Evolutionary conservation across 2,888 invertebrate species (phyloP).

Genomic region (Cheilosia vernalis): DNA sequence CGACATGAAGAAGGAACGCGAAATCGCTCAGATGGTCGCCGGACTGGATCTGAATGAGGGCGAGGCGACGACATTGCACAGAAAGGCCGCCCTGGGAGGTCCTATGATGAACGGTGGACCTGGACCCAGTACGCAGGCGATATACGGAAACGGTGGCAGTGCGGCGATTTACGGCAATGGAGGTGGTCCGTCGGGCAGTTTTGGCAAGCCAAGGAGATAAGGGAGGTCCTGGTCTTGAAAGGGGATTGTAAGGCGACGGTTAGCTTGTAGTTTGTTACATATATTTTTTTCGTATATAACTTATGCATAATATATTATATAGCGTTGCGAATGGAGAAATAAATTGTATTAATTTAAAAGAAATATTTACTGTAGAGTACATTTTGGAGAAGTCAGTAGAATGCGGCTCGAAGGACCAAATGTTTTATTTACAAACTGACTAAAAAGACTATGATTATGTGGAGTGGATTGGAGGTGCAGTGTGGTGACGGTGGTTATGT

Average conservation of each 20-base stretch:
- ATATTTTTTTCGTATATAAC: slow-evolving; percentile 15
- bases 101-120: slow-evolving; percentile 78
- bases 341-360: slow-evolving; percentile 58
- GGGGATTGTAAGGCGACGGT: slow-evolving; percentile 16
- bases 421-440: not conserved
- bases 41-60: slow-evolving; percentile 93
- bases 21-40: slow-evolving; percentile 97
- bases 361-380: not conserved
- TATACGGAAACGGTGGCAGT: slow-evolving; percentile 78
- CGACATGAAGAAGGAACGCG: slow-evolving; percentile 93
- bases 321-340: slow-evolving; percentile 31
- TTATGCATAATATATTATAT: slow-evolving; percentile 8
- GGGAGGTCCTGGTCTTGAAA: not conserved
- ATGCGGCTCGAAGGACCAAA: slow-evolving; percentile 8
- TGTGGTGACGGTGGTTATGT: not conserved
- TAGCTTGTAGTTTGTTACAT: slow-evolving; percentile 45
- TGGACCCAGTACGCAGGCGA: slow-evolving; percentile 76
- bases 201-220: slow-evolving; percentile 83
- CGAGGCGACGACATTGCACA: slow-evolving; percentile 84
- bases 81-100: slow-evolving; percentile 78
- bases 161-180: slow-evolving; percentile 78
- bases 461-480: not conserved
- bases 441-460: not conserved
- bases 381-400: slow-evolving; percentile 32
- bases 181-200: slow-evolving; percentile 80